phyloP scores from a whole-genome alignment of 1,140 invertebrate species.

The Drosophila setifemur region DNA sequence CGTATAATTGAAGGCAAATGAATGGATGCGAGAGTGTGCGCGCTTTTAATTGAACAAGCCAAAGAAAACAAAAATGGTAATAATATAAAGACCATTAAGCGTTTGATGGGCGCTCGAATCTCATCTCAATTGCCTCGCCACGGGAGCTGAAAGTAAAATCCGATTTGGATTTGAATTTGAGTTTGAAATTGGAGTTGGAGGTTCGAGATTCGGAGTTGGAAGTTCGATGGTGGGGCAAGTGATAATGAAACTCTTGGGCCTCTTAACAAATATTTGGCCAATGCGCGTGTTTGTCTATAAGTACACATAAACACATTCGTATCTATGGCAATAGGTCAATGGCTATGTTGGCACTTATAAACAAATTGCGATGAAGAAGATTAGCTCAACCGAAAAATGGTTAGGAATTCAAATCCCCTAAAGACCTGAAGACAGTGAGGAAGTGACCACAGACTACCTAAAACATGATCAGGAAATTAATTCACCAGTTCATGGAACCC shows the following conservation, averaged over 20 bases:
- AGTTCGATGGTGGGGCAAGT: constrained; percentile 33
- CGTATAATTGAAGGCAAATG: constrained; percentile 56
- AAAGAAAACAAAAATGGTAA: constrained; percentile 12
- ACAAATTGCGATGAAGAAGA: constrained; percentile 25
- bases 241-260: constrained; percentile 66
- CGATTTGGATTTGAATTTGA: constrained; percentile 2
- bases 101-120: constrained; percentile 59
- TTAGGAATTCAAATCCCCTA: neutral
- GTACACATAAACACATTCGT: constrained; percentile 9
- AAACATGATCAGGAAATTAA: constrained; percentile 19
- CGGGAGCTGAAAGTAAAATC: constrained; percentile 49
- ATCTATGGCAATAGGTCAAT: constrained; percentile 77
- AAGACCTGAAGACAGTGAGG: neutral
- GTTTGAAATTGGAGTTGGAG: constrained; percentile 8
- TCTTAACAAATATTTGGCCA: constrained; percentile 58
- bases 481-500: neutral
- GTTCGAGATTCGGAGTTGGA: constrained; percentile 5
- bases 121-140: constrained; percentile 67
- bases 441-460: constrained; percentile 1
- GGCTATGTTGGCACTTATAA: constrained; percentile 55
- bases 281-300: constrained; percentile 57
- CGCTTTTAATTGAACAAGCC: constrained; percentile 75
- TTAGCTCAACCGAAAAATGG: constrained; percentile 2
- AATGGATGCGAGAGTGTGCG: constrained; percentile 11
- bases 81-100: constrained; percentile 56